A percentile compares a stretch with the other conserved stretches of the same genome.
phyloP scores from a whole-genome alignment of 2,888 invertebrate genomes.

The Machimus rusticus region DNA sequence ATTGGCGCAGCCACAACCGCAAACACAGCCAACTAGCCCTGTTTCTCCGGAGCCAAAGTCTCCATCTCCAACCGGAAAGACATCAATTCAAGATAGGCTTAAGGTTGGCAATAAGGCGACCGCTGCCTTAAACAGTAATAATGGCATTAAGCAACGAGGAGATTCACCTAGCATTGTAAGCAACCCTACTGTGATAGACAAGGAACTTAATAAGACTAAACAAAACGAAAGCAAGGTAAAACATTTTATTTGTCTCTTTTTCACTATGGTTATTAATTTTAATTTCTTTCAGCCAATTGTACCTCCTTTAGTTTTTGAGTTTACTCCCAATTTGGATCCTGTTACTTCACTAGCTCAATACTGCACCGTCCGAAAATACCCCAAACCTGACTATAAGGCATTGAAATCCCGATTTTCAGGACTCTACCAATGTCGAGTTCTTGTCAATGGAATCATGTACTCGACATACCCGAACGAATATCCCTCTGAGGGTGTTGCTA shows the following conservation, averaged over 20 bases:
- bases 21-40: neutral
- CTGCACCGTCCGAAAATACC: constrained; percentile 53
- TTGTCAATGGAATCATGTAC: constrained; percentile 54
- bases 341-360: constrained; percentile 54
- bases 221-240: constrained; percentile 19
- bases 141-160: neutral
- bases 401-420: constrained; percentile 52
- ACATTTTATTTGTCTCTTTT: neutral
- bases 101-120: constrained; percentile 46
- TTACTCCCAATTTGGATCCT: constrained; percentile 54
- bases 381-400: constrained; percentile 54
- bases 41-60: neutral
- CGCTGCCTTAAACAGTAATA: neutral
- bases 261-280: neutral
- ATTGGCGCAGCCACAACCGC: neutral
- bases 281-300: constrained; percentile 48
- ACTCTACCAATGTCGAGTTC: constrained; percentile 55
- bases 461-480: constrained; percentile 59
- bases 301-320: constrained; percentile 52
- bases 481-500: constrained; percentile 53
- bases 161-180: constrained; percentile 14
- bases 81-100: constrained; percentile 52
- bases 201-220: constrained; percentile 48
- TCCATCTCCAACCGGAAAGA: neutral
- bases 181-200: constrained; percentile 47